Evolutionary conservation across 2,797 vertebrate species (phyloP), one percentile per base, ranked within the genome.

Genomic region (Melanogrammus aeglefinus): DNA sequence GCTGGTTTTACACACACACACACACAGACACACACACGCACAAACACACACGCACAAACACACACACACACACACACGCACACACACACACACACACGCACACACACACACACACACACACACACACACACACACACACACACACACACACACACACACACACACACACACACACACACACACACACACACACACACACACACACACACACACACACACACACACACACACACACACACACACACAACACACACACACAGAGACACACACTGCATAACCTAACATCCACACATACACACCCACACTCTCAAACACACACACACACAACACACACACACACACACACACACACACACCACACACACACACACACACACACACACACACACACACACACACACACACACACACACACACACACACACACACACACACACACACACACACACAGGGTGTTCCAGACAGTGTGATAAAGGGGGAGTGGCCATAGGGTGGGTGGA

Each of bases 401-500:
- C 87, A 86, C 88, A 85, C 79, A 57, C 18, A 57, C 21, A 4
- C 51, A 5, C 18, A 57, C 18, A 57, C 18, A 57, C 51, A 57
- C 51, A 57, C 86, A 80, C 41, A 73, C 77, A 47, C 72, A 71
- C 80, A 81, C 78, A 78, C 81, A 77, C 70, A 47, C 78, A 71
- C n/a, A 14, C 78, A 73, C 70, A 76, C 71, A 74, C 81, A 75
- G 74, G 75, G 75, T 76, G 76, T 75, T 78, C 80, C 87, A 82
- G 87, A 82, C 79, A 77, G 87, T 76, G 83, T 79, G 80, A 78
- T 81, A 86, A 4, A 73, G 81, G 80, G 77, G 85, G 77, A 75
- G 80, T 78, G 63, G 73, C 85, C 83, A 90, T 87, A 84, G 73
- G 79, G 79, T 80, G 75, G 74, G 51, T 77, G 80, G 85, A 90